phyloP scores from a whole-genome alignment of 2,888 invertebrate genomes.

The Brachynemurus nebulosus region DNA sequence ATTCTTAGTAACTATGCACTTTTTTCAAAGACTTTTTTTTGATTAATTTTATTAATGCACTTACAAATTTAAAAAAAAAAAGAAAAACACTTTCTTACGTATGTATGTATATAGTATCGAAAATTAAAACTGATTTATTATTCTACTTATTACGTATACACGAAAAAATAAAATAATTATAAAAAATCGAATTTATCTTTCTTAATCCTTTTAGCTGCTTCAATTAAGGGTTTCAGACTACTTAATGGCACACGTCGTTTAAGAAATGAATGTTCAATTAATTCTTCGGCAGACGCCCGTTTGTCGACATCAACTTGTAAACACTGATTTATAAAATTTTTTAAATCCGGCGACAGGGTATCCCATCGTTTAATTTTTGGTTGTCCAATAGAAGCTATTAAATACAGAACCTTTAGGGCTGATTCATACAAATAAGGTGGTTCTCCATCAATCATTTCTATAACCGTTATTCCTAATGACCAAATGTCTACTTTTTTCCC shows the following conservation, averaged over 20 bases:
- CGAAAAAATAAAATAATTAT: too few species aligned
- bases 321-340: conserved; percentile 76
- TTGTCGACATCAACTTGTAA: conserved; percentile 71
- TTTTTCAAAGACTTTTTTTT: too few species aligned
- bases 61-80: too few species aligned
- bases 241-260: conserved; percentile 64
- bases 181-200: too few species aligned
- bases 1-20: too few species aligned
- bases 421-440: conserved; percentile 95
- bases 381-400: conserved; percentile 90
- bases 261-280: conserved; percentile 69
- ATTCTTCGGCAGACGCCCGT: conserved; percentile 60
- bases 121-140: too few species aligned
- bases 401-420: conserved; percentile 79
- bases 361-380: conserved; percentile 80
- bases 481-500: conserved; percentile 89
- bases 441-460: conserved; percentile 94
- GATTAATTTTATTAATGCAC: too few species aligned
- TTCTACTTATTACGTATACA: too few species aligned
- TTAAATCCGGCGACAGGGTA: conserved; percentile 59
- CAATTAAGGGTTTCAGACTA: conserved; percentile 76
- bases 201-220: too few species aligned
- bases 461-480: conserved; percentile 95
- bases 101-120: too few species aligned
- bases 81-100: too few species aligned